A percentile compares a stretch with the other conserved stretches of the same genome.
Conservation (phyloP, 2,888 invertebrate genomes). For the Papilio protenor region DNA sequence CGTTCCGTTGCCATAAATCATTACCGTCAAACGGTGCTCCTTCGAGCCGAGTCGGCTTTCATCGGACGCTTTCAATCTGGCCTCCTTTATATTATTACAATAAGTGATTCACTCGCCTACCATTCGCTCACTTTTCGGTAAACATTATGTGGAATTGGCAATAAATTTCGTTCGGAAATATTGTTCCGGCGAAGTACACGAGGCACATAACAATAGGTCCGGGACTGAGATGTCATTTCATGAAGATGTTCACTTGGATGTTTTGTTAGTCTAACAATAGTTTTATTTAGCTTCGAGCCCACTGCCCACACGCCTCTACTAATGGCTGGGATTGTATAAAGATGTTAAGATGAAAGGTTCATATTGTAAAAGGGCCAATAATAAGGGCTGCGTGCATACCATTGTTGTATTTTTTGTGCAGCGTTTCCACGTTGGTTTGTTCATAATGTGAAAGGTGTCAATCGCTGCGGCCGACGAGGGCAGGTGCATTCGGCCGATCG, state of each 20-base stretch:
- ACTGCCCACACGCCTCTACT: constrained; percentile 82
- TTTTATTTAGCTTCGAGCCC: constrained; percentile 82
- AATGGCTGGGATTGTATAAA: constrained; percentile 82
- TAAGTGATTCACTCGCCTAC: constrained; percentile 81
- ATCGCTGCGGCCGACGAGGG: constrained; percentile 69
- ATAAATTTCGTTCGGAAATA: constrained; percentile 80
- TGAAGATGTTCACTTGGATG: constrained; percentile 82
- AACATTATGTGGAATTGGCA: constrained; percentile 81
- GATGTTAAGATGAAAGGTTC: constrained; percentile 80
- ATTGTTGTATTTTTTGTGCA: constrained; percentile 74
- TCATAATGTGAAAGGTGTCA: constrained; percentile 83
- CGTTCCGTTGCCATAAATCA: constrained; percentile 81
- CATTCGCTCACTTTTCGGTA: constrained; percentile 80
- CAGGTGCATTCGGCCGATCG: constrained; percentile 68
- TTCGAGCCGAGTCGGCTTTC: constrained; percentile 72
- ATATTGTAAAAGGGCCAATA: constrained; percentile 78
- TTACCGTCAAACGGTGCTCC: constrained; percentile 77
- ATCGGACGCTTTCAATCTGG: constrained; percentile 81
- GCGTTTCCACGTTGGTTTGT: constrained; percentile 60
- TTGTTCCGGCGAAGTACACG: constrained; percentile 64
- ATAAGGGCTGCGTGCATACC: constrained; percentile 78
- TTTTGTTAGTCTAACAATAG: constrained; percentile 82
- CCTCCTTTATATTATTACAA: constrained; percentile 82
- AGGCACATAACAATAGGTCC: constrained; percentile 68
- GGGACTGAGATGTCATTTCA: constrained; percentile 69